Evolutionary conservation across 1,140 invertebrate species (phyloP), one percentile per base, ranked within the genome.

Genomic region (Hyphantria cunea): DNA sequence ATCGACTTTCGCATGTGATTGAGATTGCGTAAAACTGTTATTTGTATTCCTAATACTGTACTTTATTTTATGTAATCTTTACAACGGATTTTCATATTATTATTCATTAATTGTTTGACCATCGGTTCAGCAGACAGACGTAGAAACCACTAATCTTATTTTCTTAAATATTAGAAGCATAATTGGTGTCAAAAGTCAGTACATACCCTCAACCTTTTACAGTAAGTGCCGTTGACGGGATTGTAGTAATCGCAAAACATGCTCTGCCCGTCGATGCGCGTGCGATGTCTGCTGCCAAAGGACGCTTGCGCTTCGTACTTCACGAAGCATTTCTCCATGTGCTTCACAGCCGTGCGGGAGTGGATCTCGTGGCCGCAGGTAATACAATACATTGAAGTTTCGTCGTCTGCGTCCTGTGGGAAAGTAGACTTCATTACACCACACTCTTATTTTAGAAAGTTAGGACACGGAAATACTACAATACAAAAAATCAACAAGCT

Each of bases 241-340:
- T 99, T 99, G 84, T 96, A 99, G 85, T 96, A 98, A 80, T 99
- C 98, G 86, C 99, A 99, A 85, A 99, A 99, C 95, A 99, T 98
- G 78, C 97, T 96, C 89, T 96, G 94, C 11, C 96, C 96, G 88
- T 99, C 98, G 68, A 99, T 98, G 47, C 96, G 93, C 0, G 98
- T 99, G 81, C 98, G 97, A 75, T 97, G 98, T 47, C 97, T 95
- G 11, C 97, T 98, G 11, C 97, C 98, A 89, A 99, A 99, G 0
- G 98, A 98, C 3, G 98, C 97, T 90, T 99, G 97, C 49, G 97
- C 98, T 84, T 99, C 99, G 87, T 98, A 98, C 93, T 99, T 99
- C 70, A 98, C 97, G 80, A 98, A 98, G 87, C 97, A 98, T 77
- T 97, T 97, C 87, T 98, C 97, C 96, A 98, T 97, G 74, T 98